Evolutionary conservation across 2,797 vertebrate genomes (phyloP).

Genomic region (Enteromius afrohamiltoni): DNA sequence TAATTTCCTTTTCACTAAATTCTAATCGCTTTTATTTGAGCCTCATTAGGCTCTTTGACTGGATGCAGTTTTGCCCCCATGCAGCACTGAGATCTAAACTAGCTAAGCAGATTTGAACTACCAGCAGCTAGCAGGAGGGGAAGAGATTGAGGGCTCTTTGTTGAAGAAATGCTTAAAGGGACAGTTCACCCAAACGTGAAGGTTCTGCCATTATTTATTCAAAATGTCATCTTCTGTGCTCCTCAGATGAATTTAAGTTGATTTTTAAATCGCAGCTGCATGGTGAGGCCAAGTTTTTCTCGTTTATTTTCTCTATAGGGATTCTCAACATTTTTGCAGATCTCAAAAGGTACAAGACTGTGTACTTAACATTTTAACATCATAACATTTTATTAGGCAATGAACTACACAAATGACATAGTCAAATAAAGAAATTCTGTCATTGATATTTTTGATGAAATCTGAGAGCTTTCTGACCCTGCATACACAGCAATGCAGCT

Average conservation of each 20-base stretch:
- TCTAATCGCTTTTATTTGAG: conserved; percentile 40
- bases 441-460: neutral
- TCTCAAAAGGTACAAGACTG: neutral
- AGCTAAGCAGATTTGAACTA: conserved; percentile 39
- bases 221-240: neutral
- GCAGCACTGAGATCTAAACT: conserved; percentile 12
- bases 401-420: neutral
- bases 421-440: neutral
- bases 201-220: neutral
- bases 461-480: neutral
- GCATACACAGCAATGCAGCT: neutral
- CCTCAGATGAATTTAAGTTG: neutral
- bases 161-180: conserved; percentile 11
- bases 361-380: neutral
- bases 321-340: neutral
- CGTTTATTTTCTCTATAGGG: neutral
- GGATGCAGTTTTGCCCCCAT: conserved; percentile 35
- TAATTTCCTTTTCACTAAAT: conserved; percentile 45
- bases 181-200: neutral
- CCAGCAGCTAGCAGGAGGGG: conserved; percentile 34
- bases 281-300: neutral
- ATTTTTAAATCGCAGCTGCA: neutral
- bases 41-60: conserved; percentile 47
- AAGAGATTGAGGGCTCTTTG: conserved; percentile 15
- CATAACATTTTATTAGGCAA: neutral